Evolutionary conservation across 2,797 vertebrate genomes (phyloP), one percentile per base, ranked within the genome.

Genomic region (Rhabdomys pumilio): DNA sequence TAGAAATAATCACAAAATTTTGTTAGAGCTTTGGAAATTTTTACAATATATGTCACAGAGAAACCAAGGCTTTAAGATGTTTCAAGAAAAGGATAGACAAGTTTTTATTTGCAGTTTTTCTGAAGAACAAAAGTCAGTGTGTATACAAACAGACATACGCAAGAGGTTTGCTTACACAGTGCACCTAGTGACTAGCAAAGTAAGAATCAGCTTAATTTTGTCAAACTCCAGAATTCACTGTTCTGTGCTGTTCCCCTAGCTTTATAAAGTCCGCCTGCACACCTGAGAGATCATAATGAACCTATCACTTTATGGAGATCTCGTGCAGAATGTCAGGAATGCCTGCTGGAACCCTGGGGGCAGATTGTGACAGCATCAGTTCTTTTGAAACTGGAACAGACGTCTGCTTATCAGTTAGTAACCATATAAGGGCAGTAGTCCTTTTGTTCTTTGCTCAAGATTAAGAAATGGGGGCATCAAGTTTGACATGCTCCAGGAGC

Each of bases 311-410:
- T n/a, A 47, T 57, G 63, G n/a, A 73, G 83, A 59, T 75, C 73
- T 93, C 82, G 22, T 6, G 72, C 1, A 88, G 63, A 69, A 31
- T 93, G 81, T 80, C 20, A 69, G 53, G 44, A 92, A 93, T 50
- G 69, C 47, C 79, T 83, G 7, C 26, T 84, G 82, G 82, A 93
- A 84, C 61, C 87, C 82, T 13, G n/a, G 89, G 65, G 90, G 90
- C 73, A 94, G 57, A 82, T 77, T 90, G 47, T 89, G 94, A 93
- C 77, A 95, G 90, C 81, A 83, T 75, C 44, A 53, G 57, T 90
- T 94, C 89, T 91, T 93, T 91, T 29, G 87, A 95, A 96, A 96
- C 88, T 82, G n/a, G 41, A 95, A 31, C 91, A 91, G 65, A 84
- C 31, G 55, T 96, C 82, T 91, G 31, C 77, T 93, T 87, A 95